Percentiles rank a stretch among this genome's conserved stretches.
Evolutionary conservation across 2,888 invertebrate genomes (phyloP).

Genomic region (Athetis lepigone): DNA sequence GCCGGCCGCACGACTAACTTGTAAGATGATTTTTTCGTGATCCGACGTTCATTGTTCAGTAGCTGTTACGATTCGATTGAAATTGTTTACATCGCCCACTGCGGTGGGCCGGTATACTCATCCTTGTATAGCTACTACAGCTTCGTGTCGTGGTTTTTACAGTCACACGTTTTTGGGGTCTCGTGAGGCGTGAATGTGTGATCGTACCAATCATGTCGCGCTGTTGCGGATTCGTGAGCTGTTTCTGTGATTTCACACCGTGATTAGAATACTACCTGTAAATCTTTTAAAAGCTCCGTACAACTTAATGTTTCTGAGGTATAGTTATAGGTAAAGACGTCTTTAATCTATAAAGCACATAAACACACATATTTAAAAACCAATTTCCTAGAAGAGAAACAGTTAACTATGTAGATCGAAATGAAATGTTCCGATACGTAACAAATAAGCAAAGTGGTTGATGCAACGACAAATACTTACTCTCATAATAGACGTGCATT

Average conservation of each 20-base stretch:
- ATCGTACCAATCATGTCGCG: slow-evolving; percentile 8
- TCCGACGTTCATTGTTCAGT: slow-evolving; percentile 89
- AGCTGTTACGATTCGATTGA: slow-evolving; percentile 86
- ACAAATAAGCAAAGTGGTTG: slow-evolving; percentile 42
- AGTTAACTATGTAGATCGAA: background rate
- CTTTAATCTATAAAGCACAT: too few relatives aligned
- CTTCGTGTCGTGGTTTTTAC: slow-evolving; percentile 58
- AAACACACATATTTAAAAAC: slow-evolving; percentile 6
- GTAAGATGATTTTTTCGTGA: slow-evolving; percentile 90
- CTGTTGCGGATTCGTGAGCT: slow-evolving; percentile 21
- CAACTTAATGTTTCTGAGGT: slow-evolving; percentile 4
- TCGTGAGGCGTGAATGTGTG: slow-evolving; percentile 26
- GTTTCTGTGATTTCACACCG: slow-evolving; percentile 1
- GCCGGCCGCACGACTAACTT: slow-evolving; percentile 84
- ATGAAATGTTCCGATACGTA: slow-evolving; percentile 17
- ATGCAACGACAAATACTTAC: slow-evolving; percentile 58
- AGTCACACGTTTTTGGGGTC: slow-evolving; percentile 54
- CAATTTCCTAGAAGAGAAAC: slow-evolving; percentile 7
- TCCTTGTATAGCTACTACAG: slow-evolving; percentile 17
- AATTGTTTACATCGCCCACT: slow-evolving; percentile 81
- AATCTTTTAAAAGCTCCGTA: slow-evolving; percentile 8
- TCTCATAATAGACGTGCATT: slow-evolving; percentile 54
- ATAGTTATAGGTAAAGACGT: too few relatives aligned
- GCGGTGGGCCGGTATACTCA: slow-evolving; percentile 70
- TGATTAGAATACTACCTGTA: slow-evolving; percentile 15